Conservation (phyloP, 2,888 invertebrate species). For the Taphrorychus bicolor region DNA sequence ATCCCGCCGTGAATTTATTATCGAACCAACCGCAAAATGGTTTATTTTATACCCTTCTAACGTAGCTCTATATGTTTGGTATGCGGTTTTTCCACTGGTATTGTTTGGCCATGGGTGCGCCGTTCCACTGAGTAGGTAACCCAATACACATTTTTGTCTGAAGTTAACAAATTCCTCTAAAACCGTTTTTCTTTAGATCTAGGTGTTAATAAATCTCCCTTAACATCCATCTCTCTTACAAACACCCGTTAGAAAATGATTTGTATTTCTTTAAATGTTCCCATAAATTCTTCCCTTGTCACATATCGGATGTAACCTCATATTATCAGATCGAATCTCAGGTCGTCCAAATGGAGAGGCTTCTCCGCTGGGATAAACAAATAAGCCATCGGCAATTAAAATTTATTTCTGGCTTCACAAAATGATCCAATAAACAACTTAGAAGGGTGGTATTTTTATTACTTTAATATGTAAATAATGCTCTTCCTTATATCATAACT, state of each 20-base stretch:
- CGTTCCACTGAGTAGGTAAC: no score
- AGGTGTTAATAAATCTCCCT: constrained; percentile 17
- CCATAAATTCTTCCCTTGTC: constrained; percentile 42
- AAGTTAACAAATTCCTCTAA: no score
- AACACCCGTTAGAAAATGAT: constrained; percentile 42
- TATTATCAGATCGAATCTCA: neutral
- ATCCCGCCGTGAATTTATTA: constrained; percentile 31
- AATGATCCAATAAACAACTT: constrained; percentile 8
- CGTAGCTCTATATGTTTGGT: constrained; percentile 11
- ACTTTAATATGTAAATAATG: constrained; percentile 21
- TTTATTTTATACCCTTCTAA: constrained; percentile 21
- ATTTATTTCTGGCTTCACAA: constrained; percentile 1
- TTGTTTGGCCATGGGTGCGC: neutral
- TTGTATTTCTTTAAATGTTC: constrained; percentile 36
- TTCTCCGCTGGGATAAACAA: neutral
- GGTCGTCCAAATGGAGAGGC: neutral
- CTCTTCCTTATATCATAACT: constrained; percentile 16
- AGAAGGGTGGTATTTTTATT: constrained; percentile 20
- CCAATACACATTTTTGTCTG: no score
- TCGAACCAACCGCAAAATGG: constrained; percentile 19
- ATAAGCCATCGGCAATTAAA: constrained; percentile 15
- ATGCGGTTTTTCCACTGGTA: constrained; percentile 6
- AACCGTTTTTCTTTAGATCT: constrained; percentile 10
- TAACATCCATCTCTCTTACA: constrained; percentile 17
- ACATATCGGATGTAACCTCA: constrained; percentile 22